A percentile compares a stretch with the other conserved stretches of the same genome.
Evolutionary conservation across 2,113 vertebrate genomes (phyloP).

Genomic region (Eulemur rufifrons): DNA sequence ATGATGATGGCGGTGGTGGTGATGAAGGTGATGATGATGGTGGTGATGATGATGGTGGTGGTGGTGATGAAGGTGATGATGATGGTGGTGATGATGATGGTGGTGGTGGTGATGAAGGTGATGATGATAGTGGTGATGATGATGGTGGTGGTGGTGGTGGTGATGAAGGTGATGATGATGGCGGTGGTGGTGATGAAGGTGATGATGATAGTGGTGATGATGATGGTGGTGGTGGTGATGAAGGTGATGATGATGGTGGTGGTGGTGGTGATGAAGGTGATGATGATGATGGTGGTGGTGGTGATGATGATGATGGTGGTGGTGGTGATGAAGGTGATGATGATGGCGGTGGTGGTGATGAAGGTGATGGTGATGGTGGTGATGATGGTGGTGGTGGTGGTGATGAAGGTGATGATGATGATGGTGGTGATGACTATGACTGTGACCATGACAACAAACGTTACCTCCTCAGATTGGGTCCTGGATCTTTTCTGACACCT

Average conservation of each 20-base stretch:
- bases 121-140: no score
- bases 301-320: accelerated
- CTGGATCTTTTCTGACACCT: neutral
- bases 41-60: no score
- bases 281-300: no score
- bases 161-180: neutral
- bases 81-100: neutral
- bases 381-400: accelerated
- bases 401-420: no score
- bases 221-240: accelerated
- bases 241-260: neutral
- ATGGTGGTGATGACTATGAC: no score
- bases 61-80: neutral
- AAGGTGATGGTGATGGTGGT: neutral
- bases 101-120: no score
- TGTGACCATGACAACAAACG: no score
- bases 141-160: neutral
- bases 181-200: neutral
- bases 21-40: no score
- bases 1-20: accelerated
- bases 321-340: no score
- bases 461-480: neutral
- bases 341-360: accelerated
- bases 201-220: accelerated
- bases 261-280: no score